A percentile compares a stretch with the other conserved stretches of the same genome.
Conservation (phyloP, 2,113 vertebrate genomes). For the Polyodon spathula region DNA sequence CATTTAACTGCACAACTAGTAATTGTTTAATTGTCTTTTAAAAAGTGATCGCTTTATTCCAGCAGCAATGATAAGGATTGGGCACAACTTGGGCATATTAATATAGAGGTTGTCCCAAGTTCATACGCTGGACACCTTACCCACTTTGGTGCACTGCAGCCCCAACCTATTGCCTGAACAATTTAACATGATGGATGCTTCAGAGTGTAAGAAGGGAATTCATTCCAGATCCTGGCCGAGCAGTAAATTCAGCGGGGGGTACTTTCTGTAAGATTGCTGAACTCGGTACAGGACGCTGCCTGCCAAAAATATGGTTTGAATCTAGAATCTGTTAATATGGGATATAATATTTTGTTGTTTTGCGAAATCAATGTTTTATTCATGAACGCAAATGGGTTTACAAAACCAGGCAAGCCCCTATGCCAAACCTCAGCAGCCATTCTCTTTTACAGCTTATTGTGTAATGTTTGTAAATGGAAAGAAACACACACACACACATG, state of each 20-base stretch:
- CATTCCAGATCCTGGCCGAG: slow-evolving; percentile 13
- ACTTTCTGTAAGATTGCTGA: slow-evolving; percentile 7
- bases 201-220: slow-evolving; percentile 8
- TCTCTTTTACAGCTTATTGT: no score
- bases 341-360: slow-evolving; percentile 21
- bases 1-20: no score
- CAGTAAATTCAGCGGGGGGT: slow-evolving; percentile 1
- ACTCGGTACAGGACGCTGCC: slow-evolving; percentile 2
- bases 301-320: slow-evolving; percentile 41
- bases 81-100: no score
- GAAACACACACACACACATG: neutral
- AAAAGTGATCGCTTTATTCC: no score
- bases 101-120: no score
- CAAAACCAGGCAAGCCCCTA: slow-evolving; percentile 18
- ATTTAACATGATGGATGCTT: slow-evolving; percentile 8
- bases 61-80: no score
- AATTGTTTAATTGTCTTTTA: no score
- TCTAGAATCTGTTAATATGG: slow-evolving; percentile 31
- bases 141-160: neutral
- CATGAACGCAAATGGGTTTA: slow-evolving; percentile 27
- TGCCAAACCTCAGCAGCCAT: slow-evolving; percentile 21
- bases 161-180: slow-evolving; percentile 9
- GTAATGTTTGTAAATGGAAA: no score
- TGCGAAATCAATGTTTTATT: slow-evolving; percentile 27
- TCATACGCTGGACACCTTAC: no score